Conservation (phyloP, 2,888 invertebrate species). For the Agonopterix arenella region DNA sequence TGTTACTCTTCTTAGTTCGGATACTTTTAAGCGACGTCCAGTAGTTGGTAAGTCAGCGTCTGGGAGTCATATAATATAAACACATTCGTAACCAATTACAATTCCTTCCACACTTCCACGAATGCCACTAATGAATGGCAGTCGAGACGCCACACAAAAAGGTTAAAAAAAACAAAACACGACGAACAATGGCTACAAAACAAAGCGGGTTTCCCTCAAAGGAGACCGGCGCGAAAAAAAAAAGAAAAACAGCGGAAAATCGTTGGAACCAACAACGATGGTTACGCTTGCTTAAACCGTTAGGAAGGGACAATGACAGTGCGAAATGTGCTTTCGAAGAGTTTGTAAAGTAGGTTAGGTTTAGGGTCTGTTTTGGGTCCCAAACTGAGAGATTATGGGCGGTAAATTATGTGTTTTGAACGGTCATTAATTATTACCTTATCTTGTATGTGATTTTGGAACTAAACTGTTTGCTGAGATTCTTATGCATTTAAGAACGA, state of each 20-base stretch:
- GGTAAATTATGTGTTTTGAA: no score
- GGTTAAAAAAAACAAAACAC: slow-evolving; percentile 33
- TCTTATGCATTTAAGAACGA: no score
- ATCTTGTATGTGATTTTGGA: no score
- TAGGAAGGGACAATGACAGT: neutral
- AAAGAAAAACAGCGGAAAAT: slow-evolving; percentile 21
- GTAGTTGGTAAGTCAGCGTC: no score
- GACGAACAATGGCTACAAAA: slow-evolving; percentile 28
- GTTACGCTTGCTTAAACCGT: slow-evolving; percentile 1
- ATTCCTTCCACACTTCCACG: slow-evolving; percentile 1
- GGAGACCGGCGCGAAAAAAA: slow-evolving; percentile 25
- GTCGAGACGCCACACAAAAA: slow-evolving; percentile 23
- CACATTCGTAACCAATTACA: slow-evolving; percentile 5
- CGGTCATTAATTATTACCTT: no score
- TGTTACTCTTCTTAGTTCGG: no score
- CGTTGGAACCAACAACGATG: slow-evolving; percentile 2
- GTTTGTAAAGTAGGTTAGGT: no score
- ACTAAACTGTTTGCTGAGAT: no score
- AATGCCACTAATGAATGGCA: slow-evolving; percentile 28
- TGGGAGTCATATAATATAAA: no score
- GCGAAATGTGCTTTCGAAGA: neutral
- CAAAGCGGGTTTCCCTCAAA: slow-evolving; percentile 33
- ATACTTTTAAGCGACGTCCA: no score
- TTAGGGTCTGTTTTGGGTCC: no score
- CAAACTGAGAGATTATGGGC: no score